Conservation (phyloP, 2,888 invertebrate genomes). For the Nemotelus nigrinus region DNA sequence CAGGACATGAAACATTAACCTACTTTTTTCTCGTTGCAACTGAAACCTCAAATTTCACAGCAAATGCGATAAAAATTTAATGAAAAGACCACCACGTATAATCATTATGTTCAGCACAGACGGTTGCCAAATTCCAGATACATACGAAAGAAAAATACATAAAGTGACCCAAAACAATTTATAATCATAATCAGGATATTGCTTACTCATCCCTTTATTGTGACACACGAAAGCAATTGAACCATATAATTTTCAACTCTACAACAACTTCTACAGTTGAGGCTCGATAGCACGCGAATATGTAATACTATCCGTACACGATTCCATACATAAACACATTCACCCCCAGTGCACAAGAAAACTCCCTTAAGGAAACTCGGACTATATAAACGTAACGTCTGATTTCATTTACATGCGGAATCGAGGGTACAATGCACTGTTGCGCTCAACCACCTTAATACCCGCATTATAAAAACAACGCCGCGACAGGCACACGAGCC, state of each 20-base stretch:
- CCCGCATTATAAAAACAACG: conserved; percentile 8
- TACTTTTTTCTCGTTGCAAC: not conserved
- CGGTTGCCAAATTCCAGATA: too few relatives aligned
- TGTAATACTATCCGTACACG: not conserved
- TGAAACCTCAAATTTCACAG: not conserved
- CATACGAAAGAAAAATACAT: not conserved
- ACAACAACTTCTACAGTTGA: not conserved
- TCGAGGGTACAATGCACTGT: conserved; percentile 40
- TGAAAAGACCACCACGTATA: too few relatives aligned
- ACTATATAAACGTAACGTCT: conserved; percentile 19
- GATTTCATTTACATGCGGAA: conserved; percentile 25
- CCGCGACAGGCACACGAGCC: conserved; percentile 9
- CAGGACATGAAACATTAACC: not conserved
- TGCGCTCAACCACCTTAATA: conserved; percentile 21
- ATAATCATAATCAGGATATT: not conserved
- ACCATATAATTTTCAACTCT: conserved; percentile 32
- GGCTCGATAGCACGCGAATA: not conserved
- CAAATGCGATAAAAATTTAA: too few relatives aligned
- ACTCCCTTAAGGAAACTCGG: not conserved
- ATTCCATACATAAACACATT: not conserved
- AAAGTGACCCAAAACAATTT: not conserved
- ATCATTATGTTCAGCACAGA: too few relatives aligned
- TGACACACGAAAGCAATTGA: conserved; percentile 17
- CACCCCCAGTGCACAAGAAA: not conserved
- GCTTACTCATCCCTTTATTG: conserved; percentile 2